Evolutionary conservation across 2,797 vertebrate genomes (phyloP).

Genomic region (Morelia viridis): DNA sequence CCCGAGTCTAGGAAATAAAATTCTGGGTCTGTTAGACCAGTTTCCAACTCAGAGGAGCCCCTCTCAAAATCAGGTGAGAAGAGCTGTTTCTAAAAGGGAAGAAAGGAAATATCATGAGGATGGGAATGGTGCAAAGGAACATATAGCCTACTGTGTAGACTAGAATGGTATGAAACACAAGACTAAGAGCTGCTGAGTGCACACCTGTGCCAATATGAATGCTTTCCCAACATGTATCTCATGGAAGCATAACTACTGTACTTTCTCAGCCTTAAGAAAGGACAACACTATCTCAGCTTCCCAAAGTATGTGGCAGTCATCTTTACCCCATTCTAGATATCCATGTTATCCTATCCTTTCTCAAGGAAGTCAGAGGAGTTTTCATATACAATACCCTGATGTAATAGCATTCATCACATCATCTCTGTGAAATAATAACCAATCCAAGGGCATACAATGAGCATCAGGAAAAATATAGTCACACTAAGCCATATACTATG

Average conservation of each 20-base stretch:
- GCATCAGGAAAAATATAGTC: neutral
- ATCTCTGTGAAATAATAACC: neutral
- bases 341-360: neutral
- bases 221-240: neutral
- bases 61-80: slow-evolving; percentile 23
- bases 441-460: neutral
- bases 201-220: neutral
- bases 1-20: slow-evolving; percentile 7
- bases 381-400: neutral
- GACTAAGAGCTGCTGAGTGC: neutral
- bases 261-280: neutral
- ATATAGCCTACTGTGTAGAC: neutral
- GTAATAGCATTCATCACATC: neutral
- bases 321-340: neutral
- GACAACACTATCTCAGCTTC: neutral
- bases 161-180: neutral
- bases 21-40: slow-evolving; percentile 15
- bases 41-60: neutral
- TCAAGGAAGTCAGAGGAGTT: neutral
- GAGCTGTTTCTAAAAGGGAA: neutral
- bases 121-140: neutral
- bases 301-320: neutral
- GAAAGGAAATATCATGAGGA: neutral
- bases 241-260: neutral
- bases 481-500: neutral